A percentile compares a stretch with the other conserved stretches of the same genome.
Conservation (phyloP, 2,888 invertebrate genomes). For the Idaea biselata region DNA sequence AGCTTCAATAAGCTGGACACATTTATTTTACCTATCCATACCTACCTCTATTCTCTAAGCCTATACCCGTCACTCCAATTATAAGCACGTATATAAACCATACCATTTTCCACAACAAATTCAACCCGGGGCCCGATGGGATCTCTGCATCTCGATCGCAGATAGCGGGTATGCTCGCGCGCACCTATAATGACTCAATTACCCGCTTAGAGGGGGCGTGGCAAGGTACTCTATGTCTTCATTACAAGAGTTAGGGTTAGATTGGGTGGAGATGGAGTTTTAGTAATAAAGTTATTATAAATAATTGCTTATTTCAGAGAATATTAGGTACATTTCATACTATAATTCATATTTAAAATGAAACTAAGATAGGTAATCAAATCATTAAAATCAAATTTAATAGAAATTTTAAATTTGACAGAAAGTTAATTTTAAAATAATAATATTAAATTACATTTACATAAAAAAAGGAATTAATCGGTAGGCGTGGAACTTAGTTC, state of each 20-base stretch:
- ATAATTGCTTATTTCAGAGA: too few relatives aligned
- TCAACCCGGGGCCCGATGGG: constrained; percentile 52
- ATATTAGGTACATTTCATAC: too few relatives aligned
- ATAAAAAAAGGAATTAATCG: too few relatives aligned
- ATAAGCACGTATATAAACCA: constrained; percentile 25
- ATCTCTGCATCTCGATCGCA: constrained; percentile 57
- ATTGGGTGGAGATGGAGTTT: constrained; percentile 35
- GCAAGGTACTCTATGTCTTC: constrained; percentile 70
- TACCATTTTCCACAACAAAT: constrained; percentile 22
- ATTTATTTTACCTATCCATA: not conserved
- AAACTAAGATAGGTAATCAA: too few relatives aligned
- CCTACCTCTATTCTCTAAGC: not conserved
- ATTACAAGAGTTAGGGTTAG: constrained; percentile 51
- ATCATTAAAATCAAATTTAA: too few relatives aligned
- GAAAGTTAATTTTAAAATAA: too few relatives aligned
- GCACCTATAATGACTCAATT: constrained; percentile 79
- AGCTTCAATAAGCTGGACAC: not conserved
- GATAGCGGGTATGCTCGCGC: constrained; percentile 65
- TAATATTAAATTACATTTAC: too few relatives aligned
- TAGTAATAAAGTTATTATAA: not conserved
- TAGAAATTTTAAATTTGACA: too few relatives aligned
- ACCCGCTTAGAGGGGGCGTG: constrained; percentile 77
- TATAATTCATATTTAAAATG: too few relatives aligned
- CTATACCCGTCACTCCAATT: constrained; percentile 30
- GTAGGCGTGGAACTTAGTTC: too few relatives aligned